Base-by-base conservation (phyloP, 2,888 invertebrate genomes). In the Cremastinae sp. region DNA sequence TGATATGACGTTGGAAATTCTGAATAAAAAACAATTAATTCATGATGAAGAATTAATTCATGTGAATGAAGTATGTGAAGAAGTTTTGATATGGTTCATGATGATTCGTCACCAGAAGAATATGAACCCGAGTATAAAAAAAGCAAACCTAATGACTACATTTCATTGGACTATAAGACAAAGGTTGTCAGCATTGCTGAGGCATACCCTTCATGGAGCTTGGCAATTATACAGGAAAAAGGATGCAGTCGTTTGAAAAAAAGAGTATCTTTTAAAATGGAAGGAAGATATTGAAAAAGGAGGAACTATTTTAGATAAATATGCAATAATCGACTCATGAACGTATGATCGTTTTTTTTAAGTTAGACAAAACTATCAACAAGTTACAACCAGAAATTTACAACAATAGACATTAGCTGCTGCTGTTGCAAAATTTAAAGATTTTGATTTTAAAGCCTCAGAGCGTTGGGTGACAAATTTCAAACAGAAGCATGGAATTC, bases 401-500 rank as follows among this genome's bases (percentile, higher is more conserved):
- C 69, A 41, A 12, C 2, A 51, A 28, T 51, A 12, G 10, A 12
- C 51, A 22, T 22, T 51, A 28, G 51, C 22, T 22, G 62, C 71
- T 61, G 75, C 75, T 34, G 20, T 12, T 8, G 71, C 61, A 72
- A 73, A 14, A 28, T 38, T 10, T 14, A 43, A 59, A 8, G 10
- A 38, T 8, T 61, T 45, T 45, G 2, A 22, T 1, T 61, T 61
- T 45, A 36, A 47, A 49, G 62, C 59, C 20, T 71, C 70, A n/a
- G 8, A 22, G 14, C 5, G 38, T 10, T 71, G 74, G 70, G 62
- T 71, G 9, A 56, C 49, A 10, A 62, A 43, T 18, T 74, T 74
- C 54, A 74, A 74, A 71, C 12, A 34, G 5, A 20, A 49, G 18
- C 70, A 74, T 45, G 22, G 59, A 53, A 74, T 71, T 49, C 61